Base-by-base conservation (phyloP, 2,113 vertebrate genomes). In the Nansenia antarctica region DNA sequence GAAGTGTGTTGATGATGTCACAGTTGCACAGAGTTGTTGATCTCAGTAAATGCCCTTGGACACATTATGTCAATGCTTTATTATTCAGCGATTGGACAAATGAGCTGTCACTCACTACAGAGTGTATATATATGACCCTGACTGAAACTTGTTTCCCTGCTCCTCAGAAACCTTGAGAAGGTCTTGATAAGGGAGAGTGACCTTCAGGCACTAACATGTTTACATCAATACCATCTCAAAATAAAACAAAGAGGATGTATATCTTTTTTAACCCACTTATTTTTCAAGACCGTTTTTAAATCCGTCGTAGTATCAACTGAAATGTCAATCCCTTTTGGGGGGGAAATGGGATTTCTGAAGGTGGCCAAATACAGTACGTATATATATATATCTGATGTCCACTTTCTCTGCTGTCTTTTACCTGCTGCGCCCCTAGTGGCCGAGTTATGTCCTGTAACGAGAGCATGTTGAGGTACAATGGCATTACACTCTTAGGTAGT, bases 301-400 rank as follows among this genome's bases (percentile, higher is more conserved):
- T 52, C 67, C 37, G 22, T 66, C 67, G 35, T 63, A 49, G 37
- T 31, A 62, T 67, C 42, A 31, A 73, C 69, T 24, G 30, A 59
- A 20, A 68, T 78, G 60, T 74, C 63, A 67, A 42, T 15, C 5
- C 0, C 12, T 71, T 29, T 52, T 18, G 39, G 39, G 39, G 35
- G 7, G 4, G 35, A 74, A 78, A 67, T 54, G 59, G 37, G 67
- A 78, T 74, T 81, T 39, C 69, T 65, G 69, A 58, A n/a, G 70
- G 76, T 73, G 72, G 87, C 81, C 85, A 87, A 86, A 82, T 74
- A n/a, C n/a, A n/a, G n/a, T n/a, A n/a, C n/a, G n/a, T n/a, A n/a
- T n/a, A n/a, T n/a, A n/a, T n/a, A n/a, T n/a, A 61, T 69, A 45
- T 70, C 39, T 42, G 37, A 31, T 73, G 9, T 79, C n/a, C n/a